Evolutionary conservation across 2,797 vertebrate species (phyloP), one percentile per base, ranked within the genome.

Genomic region (Diceros bicornis): DNA sequence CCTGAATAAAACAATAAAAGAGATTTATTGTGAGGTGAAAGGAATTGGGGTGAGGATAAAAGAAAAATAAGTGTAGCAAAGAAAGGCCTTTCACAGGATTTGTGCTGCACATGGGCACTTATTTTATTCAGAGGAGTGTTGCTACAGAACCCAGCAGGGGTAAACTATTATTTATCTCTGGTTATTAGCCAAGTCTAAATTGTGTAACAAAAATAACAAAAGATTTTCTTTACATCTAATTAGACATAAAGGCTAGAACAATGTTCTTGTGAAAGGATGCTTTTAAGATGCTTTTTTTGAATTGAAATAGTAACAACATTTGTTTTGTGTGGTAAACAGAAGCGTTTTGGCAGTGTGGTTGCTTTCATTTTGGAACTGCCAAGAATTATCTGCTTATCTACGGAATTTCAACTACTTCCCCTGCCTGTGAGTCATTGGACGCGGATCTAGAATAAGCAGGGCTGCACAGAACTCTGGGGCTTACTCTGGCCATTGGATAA

Each of bases 381-480:
- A 98, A 98, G 98, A 98, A 98, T 97, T 98, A 98, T 98, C 98
- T 98, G 96, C 98, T 98, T 99, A 97, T 98, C 85, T 97, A 92
- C 83, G 95, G 97, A 98, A 98, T 96, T 98, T 98, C 94, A 98
- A 95, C 93, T 93, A 89, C 86, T 97, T 64, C 62, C 72, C 55
- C 61, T 97, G 97, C 34, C 92, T 97, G 64, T 97, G 97, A 97
- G 74, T 98, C 98, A 97, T 91, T 0, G 1, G 96, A 98, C 97
- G 68, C 75, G 66, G 59, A 92, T 97, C 59, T 82, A 95, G 77
- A 37, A 68, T 97, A 98, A 98, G 98, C 17, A 95, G 17, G 66
- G 29, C 79, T 59, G 10, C 90, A 52, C 44, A 85, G 94, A 98
- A 98, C 81, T 37, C 92, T 66, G 96, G 59, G 66, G 95, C 17